Evolutionary conservation across 2,888 invertebrate genomes (phyloP).

Genomic region (Cryptocephalus primarius): DNA sequence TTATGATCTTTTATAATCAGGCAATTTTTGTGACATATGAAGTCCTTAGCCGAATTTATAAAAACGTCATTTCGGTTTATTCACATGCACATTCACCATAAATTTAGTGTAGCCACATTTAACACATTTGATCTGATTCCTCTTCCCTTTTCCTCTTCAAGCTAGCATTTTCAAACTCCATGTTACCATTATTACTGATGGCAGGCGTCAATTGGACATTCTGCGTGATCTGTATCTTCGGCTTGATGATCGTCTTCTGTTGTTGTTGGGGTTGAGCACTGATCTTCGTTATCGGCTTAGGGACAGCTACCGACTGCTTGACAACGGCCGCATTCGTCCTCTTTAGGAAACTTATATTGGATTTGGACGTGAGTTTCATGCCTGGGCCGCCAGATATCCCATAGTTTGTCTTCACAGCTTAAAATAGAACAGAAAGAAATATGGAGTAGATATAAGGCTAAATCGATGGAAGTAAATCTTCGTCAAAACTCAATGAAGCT

Average conservation of each 20-base stretch:
- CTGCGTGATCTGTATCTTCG: slow-evolving; percentile 35
- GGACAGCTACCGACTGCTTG: slow-evolving; percentile 56
- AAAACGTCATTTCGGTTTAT: too few species aligned
- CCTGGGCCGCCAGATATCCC: slow-evolving; percentile 14
- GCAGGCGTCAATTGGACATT: slow-evolving; percentile 29
- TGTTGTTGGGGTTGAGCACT: slow-evolving; percentile 45
- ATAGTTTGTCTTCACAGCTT: slow-evolving; percentile 25
- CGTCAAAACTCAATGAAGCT: too few species aligned
- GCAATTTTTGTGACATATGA: too few species aligned
- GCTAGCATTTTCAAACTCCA: slow-evolving; percentile 47
- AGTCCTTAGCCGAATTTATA: too few species aligned
- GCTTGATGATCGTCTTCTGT: slow-evolving; percentile 32
- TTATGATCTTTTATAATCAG: too few species aligned
- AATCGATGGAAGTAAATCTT: too few species aligned
- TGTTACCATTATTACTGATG: slow-evolving; percentile 25
- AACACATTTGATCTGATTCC: slow-evolving; percentile 35
- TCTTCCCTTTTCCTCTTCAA: slow-evolving; percentile 59
- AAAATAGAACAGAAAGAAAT: too few species aligned
- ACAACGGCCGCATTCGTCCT: slow-evolving; percentile 35
- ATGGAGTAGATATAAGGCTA: too few species aligned
- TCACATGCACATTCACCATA: too few species aligned
- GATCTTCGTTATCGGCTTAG: slow-evolving; percentile 64
- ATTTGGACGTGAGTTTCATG: slow-evolving; percentile 40
- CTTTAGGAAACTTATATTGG: slow-evolving; percentile 43
- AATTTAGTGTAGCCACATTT: too few species aligned